Conservation (phyloP, 2,797 vertebrate species). For the Falco biarmicus region DNA sequence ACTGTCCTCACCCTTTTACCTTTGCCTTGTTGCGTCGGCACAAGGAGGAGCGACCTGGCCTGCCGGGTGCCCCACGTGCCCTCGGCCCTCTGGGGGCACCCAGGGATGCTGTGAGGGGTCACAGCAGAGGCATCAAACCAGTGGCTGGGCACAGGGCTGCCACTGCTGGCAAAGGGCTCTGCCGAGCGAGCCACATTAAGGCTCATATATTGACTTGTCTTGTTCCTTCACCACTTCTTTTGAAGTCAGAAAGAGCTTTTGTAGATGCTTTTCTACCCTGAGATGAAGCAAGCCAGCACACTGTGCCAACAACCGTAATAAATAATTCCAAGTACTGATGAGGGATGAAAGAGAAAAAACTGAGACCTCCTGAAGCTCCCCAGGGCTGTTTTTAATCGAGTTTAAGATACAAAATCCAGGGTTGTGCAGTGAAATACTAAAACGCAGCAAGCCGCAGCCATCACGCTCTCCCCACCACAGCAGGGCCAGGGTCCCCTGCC, state of each 20-base stretch:
- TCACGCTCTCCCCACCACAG: accelerated
- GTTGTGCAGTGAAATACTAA: background rate
- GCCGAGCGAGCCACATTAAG: background rate
- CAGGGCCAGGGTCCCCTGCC: background rate
- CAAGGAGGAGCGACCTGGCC: background rate
- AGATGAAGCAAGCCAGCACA: background rate
- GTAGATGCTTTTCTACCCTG: background rate
- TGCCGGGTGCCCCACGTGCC: accelerated
- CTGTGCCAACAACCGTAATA: accelerated
- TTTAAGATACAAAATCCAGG: background rate
- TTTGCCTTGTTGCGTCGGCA: no score
- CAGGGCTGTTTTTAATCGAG: accelerated
- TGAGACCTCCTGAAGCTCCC: background rate
- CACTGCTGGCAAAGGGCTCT: accelerated
- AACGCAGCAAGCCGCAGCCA: accelerated
- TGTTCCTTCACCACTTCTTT: background rate
- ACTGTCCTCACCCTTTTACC: background rate
- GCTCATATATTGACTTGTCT: accelerated
- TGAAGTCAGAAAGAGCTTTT: background rate
- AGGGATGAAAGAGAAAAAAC: background rate
- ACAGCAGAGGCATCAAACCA: background rate
- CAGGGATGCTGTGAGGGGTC: accelerated
- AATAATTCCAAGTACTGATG: background rate
- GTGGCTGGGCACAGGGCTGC: background rate
- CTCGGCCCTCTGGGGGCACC: background rate